Percentiles rank a stretch among this genome's conserved stretches.
Conservation (phyloP, 2,888 invertebrate species). For the Meghimatium bilineatum region DNA sequence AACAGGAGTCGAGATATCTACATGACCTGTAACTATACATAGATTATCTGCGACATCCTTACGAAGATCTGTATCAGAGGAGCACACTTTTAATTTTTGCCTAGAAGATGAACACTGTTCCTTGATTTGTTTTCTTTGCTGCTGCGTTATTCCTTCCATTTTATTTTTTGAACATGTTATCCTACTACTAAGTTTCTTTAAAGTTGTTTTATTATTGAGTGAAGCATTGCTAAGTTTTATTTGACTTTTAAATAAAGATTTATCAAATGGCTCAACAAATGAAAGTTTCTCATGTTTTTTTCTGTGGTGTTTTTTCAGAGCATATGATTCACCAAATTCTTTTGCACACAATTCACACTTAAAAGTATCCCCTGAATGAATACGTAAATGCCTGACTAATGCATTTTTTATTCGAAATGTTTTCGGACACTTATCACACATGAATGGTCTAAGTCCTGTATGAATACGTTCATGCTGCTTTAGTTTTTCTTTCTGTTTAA, state of each 20-base stretch:
- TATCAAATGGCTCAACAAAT: not conserved
- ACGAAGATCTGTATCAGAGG: not conserved
- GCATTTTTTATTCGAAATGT: constrained; percentile 22
- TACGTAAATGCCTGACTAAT: constrained; percentile 18
- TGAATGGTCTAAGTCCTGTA: constrained; percentile 18
- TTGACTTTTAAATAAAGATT: not conserved
- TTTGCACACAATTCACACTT: constrained; percentile 13
- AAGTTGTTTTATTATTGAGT: not conserved
- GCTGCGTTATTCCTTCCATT: not conserved
- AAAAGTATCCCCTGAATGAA: constrained; percentile 26
- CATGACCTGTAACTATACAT: not conserved
- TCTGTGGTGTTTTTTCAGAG: constrained; percentile 30
- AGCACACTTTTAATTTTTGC: not conserved
- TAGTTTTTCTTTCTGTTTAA: constrained; percentile 29
- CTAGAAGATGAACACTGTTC: not conserved
- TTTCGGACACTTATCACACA: constrained; percentile 29
- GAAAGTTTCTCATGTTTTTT: constrained; percentile 2
- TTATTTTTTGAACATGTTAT: not conserved
- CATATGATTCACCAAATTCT: constrained; percentile 25
- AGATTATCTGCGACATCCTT: not conserved
- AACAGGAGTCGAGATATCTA: not conserved
- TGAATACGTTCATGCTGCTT: constrained; percentile 29
- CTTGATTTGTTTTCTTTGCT: not conserved
- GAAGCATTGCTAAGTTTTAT: no score
- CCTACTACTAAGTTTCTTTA: not conserved